phyloP scores from a whole-genome alignment of 1,140 invertebrate genomes.

The Sweltsa coloradensis region DNA sequence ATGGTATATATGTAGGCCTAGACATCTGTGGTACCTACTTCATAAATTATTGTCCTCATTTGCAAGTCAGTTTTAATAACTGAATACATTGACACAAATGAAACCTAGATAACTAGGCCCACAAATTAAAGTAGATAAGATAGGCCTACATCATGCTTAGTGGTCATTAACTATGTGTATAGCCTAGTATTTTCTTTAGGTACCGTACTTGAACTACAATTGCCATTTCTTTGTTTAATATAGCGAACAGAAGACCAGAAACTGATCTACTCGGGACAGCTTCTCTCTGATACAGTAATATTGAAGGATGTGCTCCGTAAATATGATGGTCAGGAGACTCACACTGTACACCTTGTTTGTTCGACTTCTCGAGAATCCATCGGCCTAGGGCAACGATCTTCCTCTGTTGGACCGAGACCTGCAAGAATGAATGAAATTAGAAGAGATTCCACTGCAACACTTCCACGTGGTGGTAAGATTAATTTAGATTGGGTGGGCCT shows the following conservation, averaged over 20 bases:
- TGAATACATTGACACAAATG: too few relatives aligned
- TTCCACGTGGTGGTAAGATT: not conserved
- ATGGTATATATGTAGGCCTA: too few relatives aligned
- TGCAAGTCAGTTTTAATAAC: too few relatives aligned
- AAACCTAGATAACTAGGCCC: too few relatives aligned
- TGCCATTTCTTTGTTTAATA: slow-evolving; percentile 26
- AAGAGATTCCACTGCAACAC: not conserved
- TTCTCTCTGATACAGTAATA: slow-evolving; percentile 59
- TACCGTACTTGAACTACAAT: too few relatives aligned
- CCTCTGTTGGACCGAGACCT: too few relatives aligned
- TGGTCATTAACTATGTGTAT: too few relatives aligned
- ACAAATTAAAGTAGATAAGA: too few relatives aligned
- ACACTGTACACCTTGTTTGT: slow-evolving; percentile 76
- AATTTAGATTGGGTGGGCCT: not conserved
- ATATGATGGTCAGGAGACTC: slow-evolving; percentile 54
- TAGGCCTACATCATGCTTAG: too few relatives aligned
- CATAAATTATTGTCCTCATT: too few relatives aligned
- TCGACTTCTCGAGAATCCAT: slow-evolving; percentile 25
- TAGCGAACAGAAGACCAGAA: slow-evolving; percentile 70
- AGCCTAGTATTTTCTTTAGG: too few relatives aligned
- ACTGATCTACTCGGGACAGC: slow-evolving; percentile 81
- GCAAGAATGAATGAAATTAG: slow-evolving; percentile 7
- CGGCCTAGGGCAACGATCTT: not conserved
- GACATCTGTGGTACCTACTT: too few relatives aligned
- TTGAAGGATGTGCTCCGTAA: slow-evolving; percentile 69